These are phyloP conservation scores for Propithecus deckenii DNA, from an alignment of 2,797 vertebrate species.

Conservation along the genomic window DNA sequence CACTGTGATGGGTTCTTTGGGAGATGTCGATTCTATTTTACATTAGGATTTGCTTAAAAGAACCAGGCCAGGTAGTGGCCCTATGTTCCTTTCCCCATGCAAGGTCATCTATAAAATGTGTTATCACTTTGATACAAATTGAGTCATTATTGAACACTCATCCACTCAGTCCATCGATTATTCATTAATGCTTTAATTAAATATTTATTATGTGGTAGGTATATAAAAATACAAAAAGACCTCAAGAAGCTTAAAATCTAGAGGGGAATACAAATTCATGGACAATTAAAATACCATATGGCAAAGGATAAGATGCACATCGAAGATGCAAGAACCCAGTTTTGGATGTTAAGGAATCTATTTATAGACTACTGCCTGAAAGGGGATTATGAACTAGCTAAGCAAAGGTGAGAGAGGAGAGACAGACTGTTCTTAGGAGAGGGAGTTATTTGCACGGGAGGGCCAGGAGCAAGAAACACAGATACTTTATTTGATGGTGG, in stretches of 20 bases:
- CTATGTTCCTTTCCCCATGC: not conserved
- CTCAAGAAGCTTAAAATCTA: not conserved
- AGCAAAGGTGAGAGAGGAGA: not conserved
- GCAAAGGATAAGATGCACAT: not conserved
- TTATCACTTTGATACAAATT: not conserved
- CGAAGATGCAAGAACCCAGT: not conserved
- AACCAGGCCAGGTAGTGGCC: not conserved
- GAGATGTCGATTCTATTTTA: not conserved
- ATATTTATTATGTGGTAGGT: not conserved
- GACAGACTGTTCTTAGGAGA: not conserved
- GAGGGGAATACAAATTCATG: not conserved
- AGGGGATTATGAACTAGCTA: not conserved
- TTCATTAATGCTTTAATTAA: not conserved
- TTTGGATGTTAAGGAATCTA: not conserved
- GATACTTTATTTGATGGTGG: not conserved
- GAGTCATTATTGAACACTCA: not conserved
- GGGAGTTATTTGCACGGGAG: not conserved
- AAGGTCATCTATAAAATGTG: not conserved
- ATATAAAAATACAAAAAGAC: not conserved
- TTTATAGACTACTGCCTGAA: not conserved
- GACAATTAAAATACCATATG: not conserved
- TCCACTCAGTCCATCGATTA: not conserved
- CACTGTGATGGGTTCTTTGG: not conserved
- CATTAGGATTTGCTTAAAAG: not conserved
- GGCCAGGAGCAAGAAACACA: not conserved